Conservation (phyloP, 2,888 invertebrate species). For the Cerastoderma edule region DNA sequence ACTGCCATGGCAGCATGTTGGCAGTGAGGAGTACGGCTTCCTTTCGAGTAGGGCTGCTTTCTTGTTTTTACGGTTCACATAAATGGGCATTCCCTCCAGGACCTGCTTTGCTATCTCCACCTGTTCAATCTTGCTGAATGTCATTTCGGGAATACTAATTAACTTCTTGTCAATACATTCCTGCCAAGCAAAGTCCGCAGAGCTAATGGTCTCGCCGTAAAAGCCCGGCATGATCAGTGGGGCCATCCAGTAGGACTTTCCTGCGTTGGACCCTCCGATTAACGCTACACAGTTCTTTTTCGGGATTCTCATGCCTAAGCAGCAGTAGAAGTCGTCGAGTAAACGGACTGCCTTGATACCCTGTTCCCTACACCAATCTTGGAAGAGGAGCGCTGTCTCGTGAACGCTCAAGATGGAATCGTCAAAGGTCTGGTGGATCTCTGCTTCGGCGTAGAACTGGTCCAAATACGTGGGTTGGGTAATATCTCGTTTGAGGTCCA, state of each 20-base stretch:
- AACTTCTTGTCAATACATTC: constrained; percentile 21
- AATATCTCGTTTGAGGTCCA: not conserved
- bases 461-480: not conserved
- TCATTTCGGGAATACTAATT: constrained; percentile 19
- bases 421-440: no score
- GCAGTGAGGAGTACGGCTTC: constrained; percentile 7
- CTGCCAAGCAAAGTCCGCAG: constrained; percentile 26
- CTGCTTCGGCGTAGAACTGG: not conserved
- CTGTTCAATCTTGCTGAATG: constrained; percentile 15
- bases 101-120: constrained; percentile 27
- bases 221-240: not conserved
- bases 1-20: not conserved
- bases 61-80: constrained; percentile 28
- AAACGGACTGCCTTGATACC: not conserved
- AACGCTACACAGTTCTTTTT: not conserved
- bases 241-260: constrained; percentile 28
- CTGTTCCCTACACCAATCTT: constrained; percentile 24
- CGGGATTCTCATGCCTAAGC: constrained; percentile 21
- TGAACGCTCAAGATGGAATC: not conserved
- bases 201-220: constrained; percentile 16
- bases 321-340: constrained; percentile 5
- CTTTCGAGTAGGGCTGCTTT: not conserved
- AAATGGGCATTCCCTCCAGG: constrained; percentile 10
- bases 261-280: no score
- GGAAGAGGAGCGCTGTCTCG: constrained; percentile 18